Evolutionary conservation across 2,797 vertebrate genomes (phyloP).

Genomic region (Philypnodon macrostomus): DNA sequence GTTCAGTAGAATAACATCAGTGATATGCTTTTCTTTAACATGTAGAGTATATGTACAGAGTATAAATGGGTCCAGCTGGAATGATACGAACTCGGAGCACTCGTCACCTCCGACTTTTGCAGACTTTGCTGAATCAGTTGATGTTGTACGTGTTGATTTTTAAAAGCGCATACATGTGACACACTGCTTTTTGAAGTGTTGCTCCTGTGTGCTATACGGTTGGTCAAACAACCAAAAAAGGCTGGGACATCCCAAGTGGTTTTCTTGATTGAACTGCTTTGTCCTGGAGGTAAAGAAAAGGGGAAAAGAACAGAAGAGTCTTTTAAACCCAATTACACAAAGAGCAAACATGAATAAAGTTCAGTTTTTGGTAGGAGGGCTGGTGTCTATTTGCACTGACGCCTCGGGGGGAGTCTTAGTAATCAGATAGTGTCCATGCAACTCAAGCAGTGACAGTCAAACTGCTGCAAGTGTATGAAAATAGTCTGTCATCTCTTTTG

Average conservation of each 20-base stretch:
- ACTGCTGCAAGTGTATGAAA: constrained; percentile 58
- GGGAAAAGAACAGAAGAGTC: constrained; percentile 6
- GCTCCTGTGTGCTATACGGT: constrained; percentile 79
- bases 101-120: constrained; percentile 51
- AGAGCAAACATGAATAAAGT: constrained; percentile 25
- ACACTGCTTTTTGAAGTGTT: constrained; percentile 66
- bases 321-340: constrained; percentile 32
- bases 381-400: constrained; percentile 61
- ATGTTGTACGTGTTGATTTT: constrained; percentile 54
- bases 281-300: constrained; percentile 54
- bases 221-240: constrained; percentile 78
- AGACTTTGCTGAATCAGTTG: constrained; percentile 51
- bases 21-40: constrained; percentile 78
- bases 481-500: constrained; percentile 49
- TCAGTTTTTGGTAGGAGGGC: constrained; percentile 40
- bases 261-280: constrained; percentile 74
- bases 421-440: constrained; percentile 71
- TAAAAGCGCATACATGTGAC: constrained; percentile 60
- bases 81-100: constrained; percentile 72
- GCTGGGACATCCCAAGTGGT: constrained; percentile 76
- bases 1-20: constrained; percentile 77
- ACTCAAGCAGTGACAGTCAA: constrained; percentile 64
- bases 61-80: constrained; percentile 74
- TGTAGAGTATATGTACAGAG: constrained; percentile 76
- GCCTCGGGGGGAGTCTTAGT: constrained; percentile 45